Evolutionary conservation across 2,888 invertebrate genomes (phyloP), one percentile per base, ranked within the genome.

Genomic region (Pecten maximus): DNA sequence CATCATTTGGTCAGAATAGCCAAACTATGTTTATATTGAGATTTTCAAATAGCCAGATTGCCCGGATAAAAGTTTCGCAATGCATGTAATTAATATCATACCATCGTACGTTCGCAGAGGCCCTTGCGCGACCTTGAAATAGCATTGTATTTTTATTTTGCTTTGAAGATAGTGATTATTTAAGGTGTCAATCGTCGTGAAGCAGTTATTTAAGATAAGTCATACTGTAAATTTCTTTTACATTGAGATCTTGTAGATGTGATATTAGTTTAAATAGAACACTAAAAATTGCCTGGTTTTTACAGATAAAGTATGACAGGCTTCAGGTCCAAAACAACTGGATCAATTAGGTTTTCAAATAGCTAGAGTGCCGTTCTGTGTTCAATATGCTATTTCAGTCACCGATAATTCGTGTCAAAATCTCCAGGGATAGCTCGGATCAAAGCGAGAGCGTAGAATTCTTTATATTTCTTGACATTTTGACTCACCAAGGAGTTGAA

Each of bases 361-460:
- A 12, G 35, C 35, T 74, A 74, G 74, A 74, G 74, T 74, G 28
- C 12, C 28, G 74, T 74, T 28, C 74, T 74, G 74, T 74, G 74
- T 74, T 74, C 74, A 74, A 35, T 35, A 74, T 74, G 74, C 35
- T 74, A 74, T 74, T 74, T 35, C 74, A 28, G 74, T 74, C 74
- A 74, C 74, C 35, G 74, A 74, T 35, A 74, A 74, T 74, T 74
- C 35, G 74, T 35, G 15, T 74, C 35, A 28, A 74, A 74, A 8
- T 74, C 74, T 35, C 74, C 28, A 74, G 35, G 74, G 74, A 3
- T 74, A 35, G 0, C 28, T 2, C 28, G 19, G 74, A 74, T 74
- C 74, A 74, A 74, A 74, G 74, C 74, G 74, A 28, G 35, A 35
- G 74, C 35, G 35, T 6, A 35, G 10, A 10, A 74, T 74, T 74